Evolutionary conservation across 37 sponge, comb jelly and placozoan species (phyloP), one percentile per base, ranked within the genome.

Genomic region (Agelas oroides): DNA sequence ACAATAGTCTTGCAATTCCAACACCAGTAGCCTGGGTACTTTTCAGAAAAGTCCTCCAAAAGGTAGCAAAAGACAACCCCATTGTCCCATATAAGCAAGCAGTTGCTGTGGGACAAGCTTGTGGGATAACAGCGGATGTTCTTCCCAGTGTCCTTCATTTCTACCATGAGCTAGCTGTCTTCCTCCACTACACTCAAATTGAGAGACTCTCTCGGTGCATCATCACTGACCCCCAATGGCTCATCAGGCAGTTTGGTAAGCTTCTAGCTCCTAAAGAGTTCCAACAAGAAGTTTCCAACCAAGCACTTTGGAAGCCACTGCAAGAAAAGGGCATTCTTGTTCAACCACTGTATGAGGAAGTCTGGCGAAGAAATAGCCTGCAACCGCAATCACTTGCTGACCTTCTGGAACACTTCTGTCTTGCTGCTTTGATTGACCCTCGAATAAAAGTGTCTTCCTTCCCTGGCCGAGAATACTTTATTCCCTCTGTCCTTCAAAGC

Each of bases 91-190:
- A 41, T 17, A 18, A 62, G 2, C 75, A 79, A 65, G 85, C 52
- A 1, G 52, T n/a, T 2, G 40, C 18, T 13, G 74, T 90, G 28
- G 85, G 74, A 23, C 53, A 56, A 53, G 46, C 30, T 21, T 73
- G 80, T 39, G 19, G n/a, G 8, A 84, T 90, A 17, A 46, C 73
- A 21, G 33, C 59, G 27, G 61, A 57, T 17, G 58, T 20, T 35
- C 60, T 90, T 41, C 24, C 57, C 59, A 79, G 73, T 80, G 90
- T 80, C 30, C 84, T 90, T 25, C 20, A 65, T 23, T 90, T 84
- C 57, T 90, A 84, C 58, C 90, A 90, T 74, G 81, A 90, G 19
- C 81, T 84, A 6, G 90, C 80, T 32, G 81, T 80, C 2, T 74
- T 90, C 24, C 53, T 90, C 5, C 74, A 80, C 69, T 90, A 85